Evolutionary conservation across 2,113 vertebrate species (phyloP), one percentile per base, ranked within the genome.

Genomic region (Rhinolophus ferrumequinum): DNA sequence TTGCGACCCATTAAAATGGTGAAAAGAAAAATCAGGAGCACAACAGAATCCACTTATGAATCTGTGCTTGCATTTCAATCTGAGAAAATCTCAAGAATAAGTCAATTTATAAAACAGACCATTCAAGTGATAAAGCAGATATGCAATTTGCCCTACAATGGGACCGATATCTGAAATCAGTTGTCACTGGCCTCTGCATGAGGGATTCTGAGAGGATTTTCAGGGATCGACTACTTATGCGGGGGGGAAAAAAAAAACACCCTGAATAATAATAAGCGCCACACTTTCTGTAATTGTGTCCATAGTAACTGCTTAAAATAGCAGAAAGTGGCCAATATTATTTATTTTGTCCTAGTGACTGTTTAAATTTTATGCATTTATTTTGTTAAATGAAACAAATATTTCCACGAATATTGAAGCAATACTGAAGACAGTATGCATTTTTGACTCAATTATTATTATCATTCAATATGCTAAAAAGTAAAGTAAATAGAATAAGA

Each of bases 1-100:
- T 98, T 97, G 97, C 92, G 79, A 16, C 28, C 86, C 96, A 98
- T 98, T 98, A 98, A 97, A 98, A 96, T 96, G 97, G 97, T 98
- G 94, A 98, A 98, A 98, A 97, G 94, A 97, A 94, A 97, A 96
- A 95, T 72, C 0, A 75, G 1, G 52, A 96, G 67, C 87, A 90
- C 70, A 70, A 52, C 2, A 73, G 79, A 95, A 96, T 97, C 94
- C 82, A 73, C 44, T 82, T 81, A 38, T 11, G 50, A 90, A 88
- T 94, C 56, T 97, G 19, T 85, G 30, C 92, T 22, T 83, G 14
- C 44, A 28, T 70, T 83, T 94, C 33, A 83, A 58, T 92, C 22
- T 47, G 67, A 75, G 28, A 93, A 87, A 94, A 95, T 96, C 28
- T 73, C 90, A 97, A 97, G 66, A 96, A 97, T 95, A 82, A 89